phyloP scores from a whole-genome alignment of 2,888 invertebrate genomes.

The Tachina grossa region DNA sequence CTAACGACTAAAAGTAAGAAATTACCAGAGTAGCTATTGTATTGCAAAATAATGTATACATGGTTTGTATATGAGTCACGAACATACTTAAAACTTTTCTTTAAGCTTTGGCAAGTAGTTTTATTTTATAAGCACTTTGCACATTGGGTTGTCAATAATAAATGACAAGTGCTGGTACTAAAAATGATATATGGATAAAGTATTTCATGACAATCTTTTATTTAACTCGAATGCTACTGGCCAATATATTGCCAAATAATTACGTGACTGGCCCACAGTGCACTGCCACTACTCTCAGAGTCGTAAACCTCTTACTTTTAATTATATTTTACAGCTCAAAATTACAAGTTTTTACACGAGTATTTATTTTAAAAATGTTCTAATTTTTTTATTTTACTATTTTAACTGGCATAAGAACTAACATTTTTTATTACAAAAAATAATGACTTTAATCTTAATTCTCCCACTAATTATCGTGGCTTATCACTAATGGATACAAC shows the following conservation, averaged over 20 bases:
- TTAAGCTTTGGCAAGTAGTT: conserved; percentile 4
- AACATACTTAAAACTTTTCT: conserved; percentile 24
- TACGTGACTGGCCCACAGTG: background rate
- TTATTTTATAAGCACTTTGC: background rate
- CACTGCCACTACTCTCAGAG: background rate
- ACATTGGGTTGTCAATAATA: background rate
- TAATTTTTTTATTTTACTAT: background rate
- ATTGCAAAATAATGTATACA: too few species aligned
- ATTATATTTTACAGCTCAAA: conserved; percentile 9
- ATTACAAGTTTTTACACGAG: background rate
- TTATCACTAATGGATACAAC: too few species aligned
- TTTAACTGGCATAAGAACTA: conserved; percentile 11
- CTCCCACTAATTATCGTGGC: too few species aligned
- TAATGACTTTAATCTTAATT: too few species aligned
- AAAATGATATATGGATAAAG: too few species aligned
- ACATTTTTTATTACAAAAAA: background rate
- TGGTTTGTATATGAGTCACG: background rate
- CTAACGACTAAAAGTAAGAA: too few species aligned
- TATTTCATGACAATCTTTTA: too few species aligned
- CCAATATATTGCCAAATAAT: background rate
- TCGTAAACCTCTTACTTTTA: conserved; percentile 1
- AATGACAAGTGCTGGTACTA: too few species aligned
- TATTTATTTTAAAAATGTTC: background rate
- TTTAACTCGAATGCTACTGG: too few species aligned
- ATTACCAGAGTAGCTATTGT: too few species aligned